phyloP scores from a whole-genome alignment of 2,113 vertebrate genomes.

The Conger conger region DNA sequence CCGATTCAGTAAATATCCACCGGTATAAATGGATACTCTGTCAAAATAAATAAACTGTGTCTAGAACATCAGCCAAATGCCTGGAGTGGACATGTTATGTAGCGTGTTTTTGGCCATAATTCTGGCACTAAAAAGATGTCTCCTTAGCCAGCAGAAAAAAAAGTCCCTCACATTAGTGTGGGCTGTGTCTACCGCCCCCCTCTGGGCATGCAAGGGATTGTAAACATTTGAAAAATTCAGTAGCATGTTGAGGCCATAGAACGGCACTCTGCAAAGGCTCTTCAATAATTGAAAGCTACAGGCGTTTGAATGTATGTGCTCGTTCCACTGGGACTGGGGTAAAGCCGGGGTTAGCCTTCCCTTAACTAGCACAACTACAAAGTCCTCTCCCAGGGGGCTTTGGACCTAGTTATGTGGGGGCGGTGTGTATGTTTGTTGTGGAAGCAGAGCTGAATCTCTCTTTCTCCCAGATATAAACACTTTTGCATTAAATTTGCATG shows the following conservation, averaged over 20 bases:
- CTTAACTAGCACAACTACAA: slow-evolving; percentile 61
- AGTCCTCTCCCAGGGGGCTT: slow-evolving; percentile 56
- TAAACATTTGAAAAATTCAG: neutral
- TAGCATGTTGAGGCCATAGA: neutral
- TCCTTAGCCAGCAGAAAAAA: too few species aligned
- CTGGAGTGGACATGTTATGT: too few species aligned
- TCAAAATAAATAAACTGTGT: too few species aligned
- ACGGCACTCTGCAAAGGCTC: neutral
- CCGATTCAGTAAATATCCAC: too few species aligned
- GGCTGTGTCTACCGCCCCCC: neutral
- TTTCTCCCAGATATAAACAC: slow-evolving; percentile 57
- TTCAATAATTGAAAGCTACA: slow-evolving; percentile 65
- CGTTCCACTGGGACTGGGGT: slow-evolving; percentile 61
- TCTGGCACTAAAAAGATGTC: too few species aligned
- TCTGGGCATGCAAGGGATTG: neutral
- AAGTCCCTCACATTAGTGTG: neutral
- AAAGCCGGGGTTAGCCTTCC: slow-evolving; percentile 59
- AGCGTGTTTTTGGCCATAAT: too few species aligned
- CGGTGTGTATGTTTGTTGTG: neutral
- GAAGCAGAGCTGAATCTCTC: neutral
- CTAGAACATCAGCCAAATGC: neutral
- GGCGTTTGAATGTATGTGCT: slow-evolving; percentile 53
- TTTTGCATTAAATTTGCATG: slow-evolving; percentile 63
- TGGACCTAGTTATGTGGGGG: slow-evolving; percentile 21
- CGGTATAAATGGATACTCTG: too few species aligned